Base-by-base conservation (phyloP, 2,797 vertebrate species). In the Erethizon dorsatum region DNA sequence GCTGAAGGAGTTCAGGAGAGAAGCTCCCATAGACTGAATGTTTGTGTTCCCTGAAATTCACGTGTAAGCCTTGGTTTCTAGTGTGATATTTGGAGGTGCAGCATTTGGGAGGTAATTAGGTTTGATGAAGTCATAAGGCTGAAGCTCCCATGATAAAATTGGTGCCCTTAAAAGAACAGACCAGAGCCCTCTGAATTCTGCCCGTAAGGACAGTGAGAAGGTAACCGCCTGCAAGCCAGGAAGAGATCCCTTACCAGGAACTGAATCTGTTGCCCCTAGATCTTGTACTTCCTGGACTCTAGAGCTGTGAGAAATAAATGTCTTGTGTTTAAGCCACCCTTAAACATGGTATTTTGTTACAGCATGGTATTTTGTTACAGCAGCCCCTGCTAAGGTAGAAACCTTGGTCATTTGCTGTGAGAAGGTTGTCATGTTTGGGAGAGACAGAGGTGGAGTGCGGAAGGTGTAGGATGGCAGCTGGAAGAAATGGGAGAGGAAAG, bases 221-320 rank as follows among this genome's bases (percentile, higher is more conserved):
- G n/a, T 13, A 33, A 18, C 37, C 5, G 5, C 71, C 50, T 86
- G 10, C 41, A 65, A 67, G 59, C 28, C 65, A 85, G 63, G 15
- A 83, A 88, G 31, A 77, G 15, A 31, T 33, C 45, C 52, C 54
- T 80, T 41, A 15, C 7, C 12, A 69, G 69, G 28, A 79, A 86
- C 17, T 14, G 15, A 61, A 37, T 79, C 37, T 88, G 59, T 54
- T 69, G 71, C 2, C 26, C 15, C 47, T 41, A 71, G 82, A 69
- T 89, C 61, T 73, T 28, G 5, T 69, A 85, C 18, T 83, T 88
- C 37, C 17, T 45, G 69, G 56, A 56, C 18, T 87, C 89, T 33
- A 78, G n/a, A 79, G 80, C 47, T 37, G 45, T 92, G 54, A 86
- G 73, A 94, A 91, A 59, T 71, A 56, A 86, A 50, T 37, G 15